A percentile compares a stretch with the other conserved stretches of the same genome.
Evolutionary conservation across 2,888 invertebrate genomes (phyloP).

Genomic region (Drosophila tanythrix): DNA sequence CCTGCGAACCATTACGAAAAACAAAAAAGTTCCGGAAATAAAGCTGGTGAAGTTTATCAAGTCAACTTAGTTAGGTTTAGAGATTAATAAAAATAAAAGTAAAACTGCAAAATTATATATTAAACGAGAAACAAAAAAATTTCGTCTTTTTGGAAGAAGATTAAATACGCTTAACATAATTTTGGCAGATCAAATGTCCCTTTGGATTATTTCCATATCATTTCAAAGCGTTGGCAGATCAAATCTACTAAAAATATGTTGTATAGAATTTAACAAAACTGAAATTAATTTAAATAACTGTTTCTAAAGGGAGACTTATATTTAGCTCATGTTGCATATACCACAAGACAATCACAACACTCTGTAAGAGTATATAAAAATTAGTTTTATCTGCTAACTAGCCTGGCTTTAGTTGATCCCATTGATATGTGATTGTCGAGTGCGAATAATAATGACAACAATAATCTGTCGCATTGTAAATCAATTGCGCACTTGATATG

Average conservation of each 20-base stretch:
- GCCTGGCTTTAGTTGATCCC: constrained; percentile 19
- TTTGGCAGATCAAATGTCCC: neutral
- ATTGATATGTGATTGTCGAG: constrained; percentile 27
- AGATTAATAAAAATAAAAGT: constrained; percentile 3
- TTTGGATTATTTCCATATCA: neutral
- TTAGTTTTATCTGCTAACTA: constrained; percentile 11
- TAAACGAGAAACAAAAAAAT: neutral
- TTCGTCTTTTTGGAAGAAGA: neutral
- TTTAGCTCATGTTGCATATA: neutral
- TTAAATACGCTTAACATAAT: neutral
- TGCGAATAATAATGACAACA: neutral
- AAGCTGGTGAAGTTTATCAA: constrained; percentile 73
- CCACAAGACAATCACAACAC: neutral
- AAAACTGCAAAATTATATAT: constrained; percentile 3
- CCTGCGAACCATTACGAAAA: constrained; percentile 53
- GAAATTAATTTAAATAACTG: neutral
- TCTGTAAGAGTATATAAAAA: neutral
- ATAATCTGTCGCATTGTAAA: constrained; percentile 34
- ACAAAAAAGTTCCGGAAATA: constrained; percentile 67
- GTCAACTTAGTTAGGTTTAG: constrained; percentile 15
- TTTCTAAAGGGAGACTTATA: neutral
- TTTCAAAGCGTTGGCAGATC: neutral
- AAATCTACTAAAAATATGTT: neutral
- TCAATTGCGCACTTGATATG: constrained; percentile 45
- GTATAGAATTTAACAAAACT: neutral